Percentiles rank a stretch among this genome's conserved stretches.
These are phyloP conservation scores for Tupaia chinensis DNA, from an alignment of 2,113 vertebrate genomes.

Conservation along the genomic window DNA sequence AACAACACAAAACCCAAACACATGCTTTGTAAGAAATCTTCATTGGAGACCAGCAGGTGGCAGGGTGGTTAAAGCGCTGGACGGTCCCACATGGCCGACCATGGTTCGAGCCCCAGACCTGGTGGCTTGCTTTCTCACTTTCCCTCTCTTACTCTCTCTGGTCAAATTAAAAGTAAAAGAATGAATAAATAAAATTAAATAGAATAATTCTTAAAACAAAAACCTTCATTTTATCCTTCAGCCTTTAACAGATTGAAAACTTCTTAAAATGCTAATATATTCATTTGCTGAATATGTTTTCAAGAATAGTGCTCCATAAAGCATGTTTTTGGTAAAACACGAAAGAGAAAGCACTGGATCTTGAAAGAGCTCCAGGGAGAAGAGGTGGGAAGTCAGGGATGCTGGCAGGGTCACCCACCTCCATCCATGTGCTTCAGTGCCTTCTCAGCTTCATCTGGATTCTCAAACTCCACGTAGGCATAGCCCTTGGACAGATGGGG, in stretches of 20 bases:
- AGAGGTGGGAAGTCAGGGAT: not conserved
- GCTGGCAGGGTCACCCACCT: constrained; percentile 86
- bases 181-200: too few species aligned
- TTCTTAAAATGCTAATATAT: constrained; percentile 33
- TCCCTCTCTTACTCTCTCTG: too few species aligned
- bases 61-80: too few species aligned
- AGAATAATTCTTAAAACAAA: too few species aligned
- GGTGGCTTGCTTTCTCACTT: too few species aligned
- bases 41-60: too few species aligned
- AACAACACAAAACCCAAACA: not conserved
- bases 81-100: too few species aligned
- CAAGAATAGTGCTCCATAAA: not conserved
- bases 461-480: constrained; percentile 97
- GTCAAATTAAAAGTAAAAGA: too few species aligned
- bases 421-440: constrained; percentile 99
- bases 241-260: constrained; percentile 33
- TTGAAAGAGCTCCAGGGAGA: not conserved
- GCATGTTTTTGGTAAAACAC: not conserved
- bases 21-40: not conserved
- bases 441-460: constrained; percentile 95
- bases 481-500: constrained; percentile 96
- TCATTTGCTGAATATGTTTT: not conserved
- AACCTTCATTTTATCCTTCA: not conserved
- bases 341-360: not conserved
- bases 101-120: too few species aligned